Conservation (phyloP, 2,113 vertebrate species). For the Aspiorhynchus laticeps region DNA sequence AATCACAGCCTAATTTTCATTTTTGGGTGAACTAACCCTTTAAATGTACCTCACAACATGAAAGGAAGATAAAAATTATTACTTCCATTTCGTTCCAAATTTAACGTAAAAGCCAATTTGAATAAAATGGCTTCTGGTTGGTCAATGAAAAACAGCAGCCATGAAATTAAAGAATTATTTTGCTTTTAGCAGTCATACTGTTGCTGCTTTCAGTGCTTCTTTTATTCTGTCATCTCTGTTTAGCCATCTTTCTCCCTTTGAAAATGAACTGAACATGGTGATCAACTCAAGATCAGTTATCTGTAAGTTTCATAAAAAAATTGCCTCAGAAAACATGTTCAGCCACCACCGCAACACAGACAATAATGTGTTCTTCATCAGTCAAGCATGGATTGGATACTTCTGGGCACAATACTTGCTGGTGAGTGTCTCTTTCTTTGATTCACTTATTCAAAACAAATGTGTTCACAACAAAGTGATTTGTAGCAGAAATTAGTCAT, state of each 20-base stretch:
- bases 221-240: background rate
- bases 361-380: background rate
- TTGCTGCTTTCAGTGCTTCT: background rate
- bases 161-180: background rate
- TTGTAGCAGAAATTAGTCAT: background rate
- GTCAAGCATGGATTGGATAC: background rate
- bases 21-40: too few species aligned
- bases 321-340: background rate
- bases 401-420: background rate
- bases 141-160: background rate
- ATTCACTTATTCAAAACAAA: conserved; percentile 10
- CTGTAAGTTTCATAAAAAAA: background rate
- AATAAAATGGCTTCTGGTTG: background rate
- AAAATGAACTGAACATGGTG: background rate
- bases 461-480: conserved; percentile 4
- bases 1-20: too few species aligned
- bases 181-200: background rate
- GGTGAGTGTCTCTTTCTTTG: conserved; percentile 7
- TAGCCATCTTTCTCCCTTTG: background rate
- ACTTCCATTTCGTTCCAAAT: background rate
- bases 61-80: too few species aligned
- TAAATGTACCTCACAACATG: too few species aligned
- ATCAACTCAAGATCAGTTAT: background rate
- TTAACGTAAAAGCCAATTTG: background rate
- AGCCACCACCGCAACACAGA: background rate